Evolutionary conservation across 2,797 vertebrate genomes (phyloP), one percentile per base, ranked within the genome.

Genomic region (Xenentodon cancila): DNA sequence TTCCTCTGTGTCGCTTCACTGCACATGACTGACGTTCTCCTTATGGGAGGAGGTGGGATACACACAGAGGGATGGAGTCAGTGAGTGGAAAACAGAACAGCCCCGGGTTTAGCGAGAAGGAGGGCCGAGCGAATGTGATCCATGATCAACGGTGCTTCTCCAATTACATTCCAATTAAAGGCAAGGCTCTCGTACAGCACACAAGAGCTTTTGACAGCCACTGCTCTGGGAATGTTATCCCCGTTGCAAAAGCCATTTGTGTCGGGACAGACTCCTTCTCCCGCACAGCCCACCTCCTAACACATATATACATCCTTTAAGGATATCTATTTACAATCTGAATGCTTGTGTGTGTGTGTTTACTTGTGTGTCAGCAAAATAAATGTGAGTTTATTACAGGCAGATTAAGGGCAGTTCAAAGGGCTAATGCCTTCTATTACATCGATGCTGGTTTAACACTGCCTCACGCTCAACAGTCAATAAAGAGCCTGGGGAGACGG

Each of bases 91-190:
- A 80, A 71, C 64, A 46, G 75, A 79, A 70, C 62, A 74, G 71
- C 50, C 40, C 17, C 16, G 64, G 59, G 65, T 76, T 78, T 63
- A 73, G 75, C 52, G 73, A 66, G 80, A 66, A 72, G 59, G 67
- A 73, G 79, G 76, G 57, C 9, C 3, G 52, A 59, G 73, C 64
- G 79, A 86, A 83, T 80, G 82, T 84, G 85, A 91, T 85, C 89
- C 88, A 88, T 85, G 86, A 91, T 91, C 86, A 89, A 79, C 89
- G 89, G 77, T 78, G 80, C 88, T 89, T 84, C 88, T 91, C 89
- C 85, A 87, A 89, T 92, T 92, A 90, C 86, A 85, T 87, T 86
- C 79, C 87, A 91, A 93, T 92, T 90, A 92, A 88, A 89, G 79
- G 67, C 66, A 22, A 49, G 8, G 70, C 75, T 77, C 68, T 77